phyloP scores from a whole-genome alignment of 2,888 invertebrate species.

The Mamestra brassicae region DNA sequence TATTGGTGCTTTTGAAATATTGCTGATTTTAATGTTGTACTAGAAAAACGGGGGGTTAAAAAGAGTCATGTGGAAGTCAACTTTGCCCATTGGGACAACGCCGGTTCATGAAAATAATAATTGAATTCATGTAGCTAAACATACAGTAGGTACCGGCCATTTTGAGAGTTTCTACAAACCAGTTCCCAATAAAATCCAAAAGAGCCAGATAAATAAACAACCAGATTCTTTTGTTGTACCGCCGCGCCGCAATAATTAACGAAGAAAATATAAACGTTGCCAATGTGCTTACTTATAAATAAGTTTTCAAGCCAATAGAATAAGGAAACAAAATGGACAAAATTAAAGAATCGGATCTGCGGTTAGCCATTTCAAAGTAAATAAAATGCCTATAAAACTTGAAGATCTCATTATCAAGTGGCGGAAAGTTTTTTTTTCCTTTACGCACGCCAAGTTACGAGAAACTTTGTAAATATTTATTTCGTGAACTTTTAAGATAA shows the following conservation, averaged over 20 bases:
- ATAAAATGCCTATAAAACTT: conserved; percentile 73
- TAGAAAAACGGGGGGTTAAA: background rate
- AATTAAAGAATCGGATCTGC: conserved; percentile 63
- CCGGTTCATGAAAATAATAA: too few relatives aligned
- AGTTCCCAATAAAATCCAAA: background rate
- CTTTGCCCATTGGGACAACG: background rate
- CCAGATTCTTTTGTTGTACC: background rate
- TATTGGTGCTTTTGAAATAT: too few relatives aligned
- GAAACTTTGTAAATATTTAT: conserved; percentile 69
- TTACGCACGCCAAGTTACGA: conserved; percentile 56
- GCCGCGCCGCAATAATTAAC: conserved; percentile 8
- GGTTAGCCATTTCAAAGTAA: conserved; percentile 70
- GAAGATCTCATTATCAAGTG: conserved; percentile 68
- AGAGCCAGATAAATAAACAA: too few relatives aligned
- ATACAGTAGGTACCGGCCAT: background rate
- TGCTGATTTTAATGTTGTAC: background rate
- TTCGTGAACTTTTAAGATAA: conserved; percentile 59
- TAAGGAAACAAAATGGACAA: conserved; percentile 55
- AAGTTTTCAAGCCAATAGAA: conserved; percentile 49
- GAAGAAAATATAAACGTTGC: conserved; percentile 14
- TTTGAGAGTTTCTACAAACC: background rate
- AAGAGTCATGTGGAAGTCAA: background rate
- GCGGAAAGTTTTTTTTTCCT: conserved; percentile 63
- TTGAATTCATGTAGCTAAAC: background rate
- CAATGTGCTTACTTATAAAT: conserved; percentile 44